Base-by-base conservation (phyloP, 92 coral and sea anemone genomes). In the Palythoa heliodiscus region DNA sequence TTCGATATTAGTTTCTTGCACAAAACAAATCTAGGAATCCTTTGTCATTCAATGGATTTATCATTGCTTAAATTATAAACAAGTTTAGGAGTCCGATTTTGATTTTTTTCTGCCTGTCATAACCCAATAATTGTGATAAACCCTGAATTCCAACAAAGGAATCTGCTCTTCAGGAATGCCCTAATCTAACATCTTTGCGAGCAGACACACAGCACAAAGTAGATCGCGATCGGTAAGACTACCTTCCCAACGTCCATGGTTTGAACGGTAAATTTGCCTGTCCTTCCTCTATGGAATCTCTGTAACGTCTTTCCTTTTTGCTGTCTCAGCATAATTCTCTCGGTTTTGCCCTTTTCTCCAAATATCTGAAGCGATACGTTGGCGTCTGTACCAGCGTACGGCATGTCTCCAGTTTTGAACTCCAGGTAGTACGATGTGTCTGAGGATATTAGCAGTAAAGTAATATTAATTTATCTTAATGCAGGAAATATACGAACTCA, bases 221-320 rank as follows among this genome's bases (percentile, higher is more conserved):
- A 43, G 7, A 43, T 75, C 1, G 8, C 3, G 7, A 43, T 75
- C 1, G 8, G 3, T 14, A 11, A 16, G 22, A 87, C 83, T 76
- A 96, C 99, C 94, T 92, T 90, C 52, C 99, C 99, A 20, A 96
- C 99, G 76, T 96, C 98, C 93, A 96, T 89, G 1, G 99, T 94
- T 77, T 95, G 98, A 68, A 96, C 98, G 57, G 93, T 93, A 82
- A 96, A 96, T 73, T 92, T 96, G 75, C 94, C 99, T 0, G 97
- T 94, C 13, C 99, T 87, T 38, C 99, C 99, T 22, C 98, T 75
- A 75, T 96, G 98, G 54, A 96, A 96, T 53, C 99, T 88, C 83
- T 91, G 91, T 78, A 94, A 86, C 6, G 98, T 90, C 73, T 91
- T 95, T 23, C 95, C 93, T 17, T 88, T 89, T 64, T 93, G 88